Conservation (phyloP, 35 echinoderm and acorn worm genomes). For the Acanthaster planci region DNA sequence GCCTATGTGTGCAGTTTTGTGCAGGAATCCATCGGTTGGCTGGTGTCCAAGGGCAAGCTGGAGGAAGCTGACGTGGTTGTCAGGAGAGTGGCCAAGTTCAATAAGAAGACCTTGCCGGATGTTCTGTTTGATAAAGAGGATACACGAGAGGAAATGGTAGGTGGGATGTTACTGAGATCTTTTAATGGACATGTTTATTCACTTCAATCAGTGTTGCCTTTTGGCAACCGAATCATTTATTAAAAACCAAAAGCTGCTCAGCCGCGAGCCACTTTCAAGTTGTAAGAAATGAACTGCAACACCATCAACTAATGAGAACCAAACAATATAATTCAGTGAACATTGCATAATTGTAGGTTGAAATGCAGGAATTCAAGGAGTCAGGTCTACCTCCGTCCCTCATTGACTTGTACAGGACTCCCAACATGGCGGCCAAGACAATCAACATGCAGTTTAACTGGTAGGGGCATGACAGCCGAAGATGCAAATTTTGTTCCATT, state of each 20-base stretch:
- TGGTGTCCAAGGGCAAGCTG: constrained; percentile 51
- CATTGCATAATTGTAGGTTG: not conserved
- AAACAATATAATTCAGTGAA: too few species aligned
- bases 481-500: too few species aligned
- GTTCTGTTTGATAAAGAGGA: not conserved
- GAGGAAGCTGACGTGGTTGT: constrained; percentile 62
- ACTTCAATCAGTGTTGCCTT: too few species aligned
- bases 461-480: not conserved
- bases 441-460: constrained; percentile 1
- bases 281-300: too few species aligned
- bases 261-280: too few species aligned
- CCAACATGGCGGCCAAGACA: constrained; percentile 13
- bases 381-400: not conserved
- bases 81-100: constrained; percentile 47
- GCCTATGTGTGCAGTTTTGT: constrained; percentile 74
- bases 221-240: too few species aligned
- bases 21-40: constrained; percentile 78
- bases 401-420: constrained; percentile 4
- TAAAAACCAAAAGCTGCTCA: too few species aligned
- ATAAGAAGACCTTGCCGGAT: constrained; percentile 40
- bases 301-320: too few species aligned
- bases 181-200: too few species aligned
- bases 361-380: not conserved
- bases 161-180: too few species aligned
- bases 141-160: constrained; percentile 6